Conservation (phyloP, 2,797 vertebrate species). For the Scolopax bukidnonensis region DNA sequence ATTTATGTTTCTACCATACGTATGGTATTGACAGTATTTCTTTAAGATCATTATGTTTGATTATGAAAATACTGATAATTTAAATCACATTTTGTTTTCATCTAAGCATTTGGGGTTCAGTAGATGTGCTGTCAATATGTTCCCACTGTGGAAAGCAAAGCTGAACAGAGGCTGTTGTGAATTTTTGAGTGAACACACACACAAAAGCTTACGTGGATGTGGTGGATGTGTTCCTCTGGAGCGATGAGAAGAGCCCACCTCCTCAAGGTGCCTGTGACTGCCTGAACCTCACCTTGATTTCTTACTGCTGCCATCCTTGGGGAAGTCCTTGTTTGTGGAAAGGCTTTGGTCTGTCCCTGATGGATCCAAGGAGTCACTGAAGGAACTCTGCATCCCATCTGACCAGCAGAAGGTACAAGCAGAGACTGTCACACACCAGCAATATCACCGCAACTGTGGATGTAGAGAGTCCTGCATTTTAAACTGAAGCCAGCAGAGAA, state of each 20-base stretch:
- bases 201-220: constrained; percentile 43
- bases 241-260: background rate
- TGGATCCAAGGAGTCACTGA: background rate
- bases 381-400: background rate
- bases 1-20: background rate
- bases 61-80: background rate
- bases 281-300: background rate
- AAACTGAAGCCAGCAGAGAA: background rate
- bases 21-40: background rate
- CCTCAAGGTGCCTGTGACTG: background rate
- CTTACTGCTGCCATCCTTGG: background rate
- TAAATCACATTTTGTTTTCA: constrained; percentile 26
- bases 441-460: background rate
- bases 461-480: background rate
- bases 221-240: background rate
- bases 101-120: constrained; percentile 64
- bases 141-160: constrained; percentile 58
- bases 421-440: background rate
- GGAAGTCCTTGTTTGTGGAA: background rate
- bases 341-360: background rate
- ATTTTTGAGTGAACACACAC: constrained; percentile 50
- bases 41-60: constrained; percentile 14
- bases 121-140: constrained; percentile 41
- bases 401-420: background rate
- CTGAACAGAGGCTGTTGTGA: constrained; percentile 47